Conservation (phyloP, 2,888 invertebrate genomes). For the Coelinius sp. region DNA sequence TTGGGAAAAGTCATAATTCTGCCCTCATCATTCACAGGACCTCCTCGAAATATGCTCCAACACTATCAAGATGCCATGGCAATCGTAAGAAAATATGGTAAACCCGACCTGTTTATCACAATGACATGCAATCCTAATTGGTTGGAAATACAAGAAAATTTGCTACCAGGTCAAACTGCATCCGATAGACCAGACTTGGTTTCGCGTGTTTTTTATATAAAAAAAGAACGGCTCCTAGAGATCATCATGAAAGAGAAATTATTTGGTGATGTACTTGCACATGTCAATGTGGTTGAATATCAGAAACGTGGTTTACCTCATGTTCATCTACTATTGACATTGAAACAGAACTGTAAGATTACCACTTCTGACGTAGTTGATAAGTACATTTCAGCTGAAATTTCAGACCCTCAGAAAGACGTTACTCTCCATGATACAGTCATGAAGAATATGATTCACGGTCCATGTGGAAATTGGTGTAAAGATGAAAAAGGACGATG, state of each 20-base stretch:
- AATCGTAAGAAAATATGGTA: too few relatives aligned
- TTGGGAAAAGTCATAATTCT: constrained; percentile 41
- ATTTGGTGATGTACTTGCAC: constrained; percentile 46
- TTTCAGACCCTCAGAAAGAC: constrained; percentile 56
- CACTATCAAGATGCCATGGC: constrained; percentile 45
- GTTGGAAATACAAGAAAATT: too few relatives aligned
- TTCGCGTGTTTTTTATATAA: constrained; percentile 39
- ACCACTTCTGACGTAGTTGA: constrained; percentile 46
- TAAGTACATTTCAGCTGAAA: constrained; percentile 54
- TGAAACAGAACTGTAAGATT: too few relatives aligned
- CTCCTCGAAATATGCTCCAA: constrained; percentile 45
- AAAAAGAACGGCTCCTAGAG: constrained; percentile 37
- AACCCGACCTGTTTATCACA: too few relatives aligned
- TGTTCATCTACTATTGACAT: constrained; percentile 45
- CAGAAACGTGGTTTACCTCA: constrained; percentile 49
- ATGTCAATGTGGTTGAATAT: constrained; percentile 45
- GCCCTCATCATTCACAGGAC: constrained; percentile 44
- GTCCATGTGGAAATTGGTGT: too few relatives aligned
- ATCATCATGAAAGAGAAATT: constrained; percentile 37
- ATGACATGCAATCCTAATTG: too few relatives aligned
- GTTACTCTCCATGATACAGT: constrained; percentile 52
- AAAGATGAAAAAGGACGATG: too few relatives aligned
- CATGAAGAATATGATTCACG: too few relatives aligned
- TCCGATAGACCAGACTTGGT: too few relatives aligned
- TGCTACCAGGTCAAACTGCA: too few relatives aligned